Conservation (phyloP, 2,113 vertebrate genomes). For the Tragulus kanchil region DNA sequence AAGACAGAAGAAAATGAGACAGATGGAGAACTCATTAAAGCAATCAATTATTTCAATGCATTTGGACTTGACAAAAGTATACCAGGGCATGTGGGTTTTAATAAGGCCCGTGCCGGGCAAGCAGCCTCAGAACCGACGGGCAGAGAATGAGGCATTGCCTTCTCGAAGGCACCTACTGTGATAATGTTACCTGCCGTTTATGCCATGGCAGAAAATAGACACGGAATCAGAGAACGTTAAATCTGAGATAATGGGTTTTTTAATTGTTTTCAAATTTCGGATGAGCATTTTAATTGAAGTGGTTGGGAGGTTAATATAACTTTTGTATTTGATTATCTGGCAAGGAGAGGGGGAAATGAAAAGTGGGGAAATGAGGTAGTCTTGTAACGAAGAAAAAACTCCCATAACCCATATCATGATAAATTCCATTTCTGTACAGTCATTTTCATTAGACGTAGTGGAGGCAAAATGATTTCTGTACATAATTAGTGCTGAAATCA, state of each 20-base stretch:
- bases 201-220: not conserved
- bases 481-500: conserved; percentile 84
- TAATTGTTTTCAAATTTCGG: conserved; percentile 82
- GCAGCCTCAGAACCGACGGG: not conserved
- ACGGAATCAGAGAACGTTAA: conserved; percentile 47
- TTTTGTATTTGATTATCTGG: conserved; percentile 76
- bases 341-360: conserved; percentile 61
- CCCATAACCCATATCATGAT: not conserved
- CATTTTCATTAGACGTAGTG: conserved; percentile 66
- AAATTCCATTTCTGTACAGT: conserved; percentile 63
- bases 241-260: conserved; percentile 76
- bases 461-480: conserved; percentile 79
- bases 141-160: not conserved
- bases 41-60: conserved; percentile 83
- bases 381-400: not conserved
- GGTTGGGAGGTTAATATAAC: conserved; percentile 71
- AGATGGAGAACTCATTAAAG: conserved; percentile 85
- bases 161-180: conserved; percentile 65
- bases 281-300: conserved; percentile 78
- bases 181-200: conserved; percentile 62
- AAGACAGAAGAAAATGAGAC: conserved; percentile 75
- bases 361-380: not conserved
- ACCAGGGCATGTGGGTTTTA: conserved; percentile 78
- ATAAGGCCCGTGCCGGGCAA: conserved; percentile 66
- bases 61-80: conserved; percentile 81